Evolutionary conservation across 2,888 invertebrate species (phyloP).

Genomic region (Drosophila leonis): DNA sequence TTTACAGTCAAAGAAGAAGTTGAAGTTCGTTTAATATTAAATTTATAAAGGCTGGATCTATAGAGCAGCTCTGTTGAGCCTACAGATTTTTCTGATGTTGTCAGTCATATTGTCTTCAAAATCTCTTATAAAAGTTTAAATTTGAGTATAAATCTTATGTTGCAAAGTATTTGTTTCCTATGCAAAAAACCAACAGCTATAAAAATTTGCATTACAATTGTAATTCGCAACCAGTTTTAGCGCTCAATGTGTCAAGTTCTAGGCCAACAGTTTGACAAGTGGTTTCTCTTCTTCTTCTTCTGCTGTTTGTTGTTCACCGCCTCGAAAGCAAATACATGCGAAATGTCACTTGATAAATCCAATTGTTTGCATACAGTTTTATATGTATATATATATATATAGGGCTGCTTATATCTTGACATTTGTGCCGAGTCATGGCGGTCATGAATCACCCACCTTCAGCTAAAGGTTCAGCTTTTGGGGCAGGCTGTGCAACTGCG

Average conservation of each 20-base stretch:
- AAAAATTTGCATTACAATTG: conserved; percentile 6
- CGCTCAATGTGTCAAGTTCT: conserved; percentile 9
- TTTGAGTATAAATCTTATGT: not conserved
- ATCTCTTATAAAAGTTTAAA: no score
- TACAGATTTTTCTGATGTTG: not conserved
- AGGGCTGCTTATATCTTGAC: conserved; percentile 20
- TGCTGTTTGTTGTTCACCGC: conserved; percentile 45
- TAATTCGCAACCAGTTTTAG: conserved; percentile 27
- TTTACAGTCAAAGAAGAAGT: not conserved
- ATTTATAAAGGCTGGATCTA: not conserved
- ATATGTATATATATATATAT: conserved; percentile 1
- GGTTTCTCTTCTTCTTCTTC: conserved; percentile 3
- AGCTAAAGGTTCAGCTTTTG: conserved; percentile 14
- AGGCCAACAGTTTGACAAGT: conserved; percentile 33
- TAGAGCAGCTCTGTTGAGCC: not conserved
- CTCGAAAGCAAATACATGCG: conserved; percentile 12
- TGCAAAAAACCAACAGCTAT: not conserved
- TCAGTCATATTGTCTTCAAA: not conserved
- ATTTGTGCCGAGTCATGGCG: conserved; percentile 39
- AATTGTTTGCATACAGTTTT: conserved; percentile 38
- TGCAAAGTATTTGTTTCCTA: not conserved
- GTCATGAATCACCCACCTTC: conserved; percentile 47
- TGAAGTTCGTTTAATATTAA: not conserved
- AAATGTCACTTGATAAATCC: conserved; percentile 30
- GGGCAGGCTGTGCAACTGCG: conserved; percentile 19